phyloP scores from a whole-genome alignment of 2,113 vertebrate genomes.

The Calonectris borealis region DNA sequence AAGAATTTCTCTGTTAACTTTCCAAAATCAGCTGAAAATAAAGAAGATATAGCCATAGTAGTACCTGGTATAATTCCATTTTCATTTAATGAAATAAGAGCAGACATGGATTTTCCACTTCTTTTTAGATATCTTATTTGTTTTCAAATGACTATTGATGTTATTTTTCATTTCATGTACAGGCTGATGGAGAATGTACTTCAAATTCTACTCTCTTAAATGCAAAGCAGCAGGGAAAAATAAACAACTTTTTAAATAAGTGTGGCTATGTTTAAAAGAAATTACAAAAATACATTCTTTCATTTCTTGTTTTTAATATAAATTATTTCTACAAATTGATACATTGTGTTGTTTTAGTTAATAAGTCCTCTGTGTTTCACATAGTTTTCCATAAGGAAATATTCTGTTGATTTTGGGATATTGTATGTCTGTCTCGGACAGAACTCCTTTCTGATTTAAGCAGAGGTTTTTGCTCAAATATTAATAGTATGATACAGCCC shows the following conservation, averaged over 20 bases:
- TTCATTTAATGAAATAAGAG: neutral
- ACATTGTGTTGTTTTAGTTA: neutral
- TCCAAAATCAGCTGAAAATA: conserved; percentile 1
- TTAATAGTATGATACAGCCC: too few relatives aligned
- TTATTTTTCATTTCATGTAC: neutral
- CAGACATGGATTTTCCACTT: neutral
- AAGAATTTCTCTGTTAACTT: conserved; percentile 52
- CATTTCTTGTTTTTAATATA: neutral
- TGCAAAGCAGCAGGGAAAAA: neutral
- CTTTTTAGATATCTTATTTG: neutral
- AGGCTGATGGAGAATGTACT: neutral
- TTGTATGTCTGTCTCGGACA: too few relatives aligned
- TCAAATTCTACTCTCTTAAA: neutral
- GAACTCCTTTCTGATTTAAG: too few relatives aligned
- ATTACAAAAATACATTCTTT: neutral
- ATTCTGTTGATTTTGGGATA: too few relatives aligned
- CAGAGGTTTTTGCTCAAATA: too few relatives aligned
- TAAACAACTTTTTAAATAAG: neutral
- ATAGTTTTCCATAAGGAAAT: too few relatives aligned
- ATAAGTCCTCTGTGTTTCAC: too few relatives aligned
- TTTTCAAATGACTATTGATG: neutral
- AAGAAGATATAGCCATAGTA: neutral
- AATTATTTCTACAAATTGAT: neutral
- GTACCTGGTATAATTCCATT: neutral
- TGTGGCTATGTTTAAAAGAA: neutral